Base-by-base conservation (phyloP, 2,113 vertebrate genomes). In the Parotia lawesii region DNA sequence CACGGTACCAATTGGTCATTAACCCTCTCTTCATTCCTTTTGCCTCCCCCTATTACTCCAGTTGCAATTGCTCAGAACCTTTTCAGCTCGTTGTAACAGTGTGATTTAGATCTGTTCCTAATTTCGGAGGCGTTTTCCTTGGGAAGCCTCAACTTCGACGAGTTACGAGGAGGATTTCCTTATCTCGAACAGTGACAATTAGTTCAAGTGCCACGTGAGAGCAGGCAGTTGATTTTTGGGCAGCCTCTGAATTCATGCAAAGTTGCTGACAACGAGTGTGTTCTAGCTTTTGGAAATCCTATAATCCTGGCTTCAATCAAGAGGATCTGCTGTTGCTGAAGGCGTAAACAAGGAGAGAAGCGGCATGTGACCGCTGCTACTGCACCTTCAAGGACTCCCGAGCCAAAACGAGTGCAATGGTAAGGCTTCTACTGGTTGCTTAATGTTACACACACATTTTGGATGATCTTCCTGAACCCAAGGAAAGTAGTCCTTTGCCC, bases 281-380 rank as follows among this genome's bases (percentile, higher is more conserved):
- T 90, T 94, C 91, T 88, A 91, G 93, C 95, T 95, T 94, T 96
- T 97, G 87, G 92, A 97, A 97, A 95, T 96, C 92, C 93, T 95
- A 78, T 88, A 95, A 97, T 97, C 82, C 95, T 95, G 93, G 82
- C 90, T 96, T 95, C 95, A 93, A 64, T 96, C 92, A 92, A 93
- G 72, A 91, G 69, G 85, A 94, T 95, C 87, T 95, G 93, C 87
- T 92, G 65, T 95, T 93, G 94, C 94, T 95, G 85, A 96, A 96
- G 94, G 93, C 79, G 31, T 96, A 97, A 94, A 96, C 94, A 95
- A 90, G 94, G 64, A 90, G 72, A 86, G 82, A 77, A 88, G 72
- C 65, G 78, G 87, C 92, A 77, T 48, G 94, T 90, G 93, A 93
- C 79, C 75, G 29, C 37, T 71, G 29, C 66, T 95, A 38, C 92